phyloP scores from a whole-genome alignment of 2,113 vertebrate species.

The Actenoides hombroni region DNA sequence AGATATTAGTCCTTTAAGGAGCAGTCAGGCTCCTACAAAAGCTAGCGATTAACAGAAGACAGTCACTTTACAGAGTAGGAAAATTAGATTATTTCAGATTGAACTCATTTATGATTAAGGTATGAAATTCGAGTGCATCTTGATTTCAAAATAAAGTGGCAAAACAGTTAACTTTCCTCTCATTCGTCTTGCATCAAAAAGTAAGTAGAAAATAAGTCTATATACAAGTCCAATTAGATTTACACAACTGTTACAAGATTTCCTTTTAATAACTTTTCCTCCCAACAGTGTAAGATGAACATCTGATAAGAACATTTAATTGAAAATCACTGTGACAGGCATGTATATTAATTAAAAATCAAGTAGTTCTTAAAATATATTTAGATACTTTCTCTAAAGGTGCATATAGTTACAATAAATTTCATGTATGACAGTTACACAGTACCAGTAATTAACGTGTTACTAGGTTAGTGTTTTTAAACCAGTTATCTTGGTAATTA shows the following conservation, averaged over 20 bases:
- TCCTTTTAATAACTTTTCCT: neutral
- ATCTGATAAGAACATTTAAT: neutral
- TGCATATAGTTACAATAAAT: neutral
- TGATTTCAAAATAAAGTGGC: neutral
- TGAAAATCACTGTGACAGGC: neutral
- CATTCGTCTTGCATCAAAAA: neutral
- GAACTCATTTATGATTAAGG: neutral
- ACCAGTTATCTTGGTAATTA: neutral
- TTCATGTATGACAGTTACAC: neutral
- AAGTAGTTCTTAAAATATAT: neutral
- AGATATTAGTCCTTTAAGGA: no score
- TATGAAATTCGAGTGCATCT: neutral
- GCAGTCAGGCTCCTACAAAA: no score
- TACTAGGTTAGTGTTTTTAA: neutral
- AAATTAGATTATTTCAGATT: neutral
- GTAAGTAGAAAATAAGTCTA: neutral
- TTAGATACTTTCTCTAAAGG: neutral
- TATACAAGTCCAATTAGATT: neutral
- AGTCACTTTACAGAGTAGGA: neutral
- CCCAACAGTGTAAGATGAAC: neutral
- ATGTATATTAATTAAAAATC: neutral
- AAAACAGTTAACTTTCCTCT: neutral
- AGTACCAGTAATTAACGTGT: neutral
- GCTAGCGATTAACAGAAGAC: neutral
- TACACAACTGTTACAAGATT: neutral